Base-by-base conservation (phyloP, 1,140 invertebrate genomes). In the Cherax destructor region DNA sequence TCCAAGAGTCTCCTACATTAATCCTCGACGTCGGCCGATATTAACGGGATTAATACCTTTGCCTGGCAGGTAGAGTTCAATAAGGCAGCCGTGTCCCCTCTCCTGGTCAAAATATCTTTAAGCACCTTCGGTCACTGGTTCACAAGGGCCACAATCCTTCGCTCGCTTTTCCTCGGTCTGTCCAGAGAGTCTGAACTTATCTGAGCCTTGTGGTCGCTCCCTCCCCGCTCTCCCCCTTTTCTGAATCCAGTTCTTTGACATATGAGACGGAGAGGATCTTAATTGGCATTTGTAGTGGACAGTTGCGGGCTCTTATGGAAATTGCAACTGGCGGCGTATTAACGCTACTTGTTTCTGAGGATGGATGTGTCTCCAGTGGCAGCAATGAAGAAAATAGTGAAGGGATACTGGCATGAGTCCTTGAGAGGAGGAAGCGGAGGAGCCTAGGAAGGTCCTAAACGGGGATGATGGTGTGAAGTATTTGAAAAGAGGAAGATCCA, bases 161-260 rank as follows among this genome's bases (percentile, higher is more conserved):
- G 52, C 41, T 80, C 49, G 7, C 11, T 49, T 50, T 49, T 47
- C 7, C 59, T 65, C 74, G 88, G 47, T 77, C 56, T 89, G 87
- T 77, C 85, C 74, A 86, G 56, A 52, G 49, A 76, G 80, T 79
- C 79, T 89, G 85, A 56, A 91, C 88, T 91, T 91, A 91, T 91
- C 88, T 85, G 81, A 85, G 81, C 13, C 83, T 80, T 65, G 88
- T 50, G 72, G 88, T 91, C 88, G 74, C 81, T 72, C 41, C 52
- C 52, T 9, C 52, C 52, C 52, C 52, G 7, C 52, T 13, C 11
- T 56, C 52, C 83, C 88, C 88, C 88, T 91, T 91, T 91, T 91
- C 88, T 91, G 88, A 91, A 91, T 91, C 79, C 83, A 78, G 88
- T 91, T 91, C 88, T 91, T 91, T 91, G 88, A 91, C 88, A 91